These are phyloP conservation scores for Machaerirhynchus nigripectus DNA, from an alignment of 2,113 vertebrate species.

Conservation along the genomic window DNA sequence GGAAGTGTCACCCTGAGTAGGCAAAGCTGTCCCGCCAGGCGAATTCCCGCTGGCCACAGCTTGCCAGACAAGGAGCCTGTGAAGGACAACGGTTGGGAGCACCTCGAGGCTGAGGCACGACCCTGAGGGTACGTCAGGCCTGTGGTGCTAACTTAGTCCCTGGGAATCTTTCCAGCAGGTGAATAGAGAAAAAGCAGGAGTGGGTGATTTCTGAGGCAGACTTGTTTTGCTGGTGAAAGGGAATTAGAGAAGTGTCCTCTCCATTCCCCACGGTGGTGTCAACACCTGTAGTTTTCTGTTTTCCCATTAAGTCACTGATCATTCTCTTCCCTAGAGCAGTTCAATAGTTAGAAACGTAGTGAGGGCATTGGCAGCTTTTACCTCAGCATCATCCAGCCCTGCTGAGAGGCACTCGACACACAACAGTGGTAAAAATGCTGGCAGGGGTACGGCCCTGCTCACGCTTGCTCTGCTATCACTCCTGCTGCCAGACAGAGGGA, in stretches of 20 bases:
- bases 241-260: not conserved
- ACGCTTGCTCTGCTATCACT: not conserved
- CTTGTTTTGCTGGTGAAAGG: not conserved
- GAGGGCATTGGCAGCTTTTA: conserved; percentile 31
- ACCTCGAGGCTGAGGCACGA: fast-evolving
- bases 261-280: not conserved
- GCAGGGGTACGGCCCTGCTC: not conserved
- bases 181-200: not conserved
- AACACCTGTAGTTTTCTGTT: conserved; percentile 6
- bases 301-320: not conserved
- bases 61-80: not conserved
- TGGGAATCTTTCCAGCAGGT: not conserved
- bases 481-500: not conserved
- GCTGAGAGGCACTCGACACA: conserved; percentile 25
- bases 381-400: conserved; percentile 8
- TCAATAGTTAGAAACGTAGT: not conserved
- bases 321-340: not conserved
- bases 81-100: not conserved
- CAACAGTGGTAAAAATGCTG: conserved; percentile 25
- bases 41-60: not conserved
- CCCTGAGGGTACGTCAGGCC: not conserved
- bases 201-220: not conserved
- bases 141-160: not conserved
- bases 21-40: not conserved
- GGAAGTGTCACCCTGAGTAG: not conserved